Percentiles rank a stretch among this genome's conserved stretches.
Conservation (phyloP, 1,140 invertebrate species). For the Pectinophora gossypiella region DNA sequence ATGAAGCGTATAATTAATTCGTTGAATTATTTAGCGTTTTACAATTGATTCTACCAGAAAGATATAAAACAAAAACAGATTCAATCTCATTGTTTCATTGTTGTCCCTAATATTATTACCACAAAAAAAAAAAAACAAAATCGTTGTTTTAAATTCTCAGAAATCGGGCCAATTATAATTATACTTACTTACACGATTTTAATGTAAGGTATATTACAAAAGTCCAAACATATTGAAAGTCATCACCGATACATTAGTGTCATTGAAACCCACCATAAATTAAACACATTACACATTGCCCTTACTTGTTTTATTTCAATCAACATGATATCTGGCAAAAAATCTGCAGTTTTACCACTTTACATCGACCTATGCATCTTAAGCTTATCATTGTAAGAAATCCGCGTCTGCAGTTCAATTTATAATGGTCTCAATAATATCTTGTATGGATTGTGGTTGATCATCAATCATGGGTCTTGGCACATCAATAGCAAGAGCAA, state of each 20-base stretch:
- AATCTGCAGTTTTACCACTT: neutral
- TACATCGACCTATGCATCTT: neutral
- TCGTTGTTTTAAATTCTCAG: too few species aligned
- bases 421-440: neutral
- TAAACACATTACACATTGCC: neutral
- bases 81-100: too few species aligned
- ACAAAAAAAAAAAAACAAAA: too few species aligned
- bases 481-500: slow-evolving; percentile 56
- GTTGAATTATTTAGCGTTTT: too few species aligned
- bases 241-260: neutral
- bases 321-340: neutral
- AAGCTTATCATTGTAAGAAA: neutral
- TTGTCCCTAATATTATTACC: too few species aligned
- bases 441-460: neutral
- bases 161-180: too few species aligned
- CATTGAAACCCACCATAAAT: neutral
- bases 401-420: neutral
- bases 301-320: neutral
- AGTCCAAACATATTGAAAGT: neutral
- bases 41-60: too few species aligned
- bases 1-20: too few species aligned
- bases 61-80: too few species aligned
- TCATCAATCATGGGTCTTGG: slow-evolving; percentile 51
- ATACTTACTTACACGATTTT: too few species aligned
- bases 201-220: too few species aligned